phyloP scores from a whole-genome alignment of 2,113 vertebrate genomes.

The Pomatostomus ruficeps region DNA sequence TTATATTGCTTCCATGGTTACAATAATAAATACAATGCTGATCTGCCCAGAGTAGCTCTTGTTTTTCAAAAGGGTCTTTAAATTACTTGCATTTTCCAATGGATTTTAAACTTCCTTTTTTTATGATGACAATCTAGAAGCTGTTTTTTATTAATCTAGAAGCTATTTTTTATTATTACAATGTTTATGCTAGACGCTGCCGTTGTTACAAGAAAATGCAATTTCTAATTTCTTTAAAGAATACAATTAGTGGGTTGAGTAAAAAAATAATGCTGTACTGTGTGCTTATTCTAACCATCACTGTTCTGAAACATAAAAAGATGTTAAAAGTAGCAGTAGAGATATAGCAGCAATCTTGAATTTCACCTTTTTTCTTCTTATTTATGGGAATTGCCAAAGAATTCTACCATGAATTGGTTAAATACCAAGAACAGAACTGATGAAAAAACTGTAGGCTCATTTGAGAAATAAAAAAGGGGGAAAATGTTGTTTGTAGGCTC shows the following conservation, averaged over 20 bases:
- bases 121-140: not conserved
- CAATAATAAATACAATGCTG: constrained; percentile 48
- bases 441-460: not conserved
- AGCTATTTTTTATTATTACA: not conserved
- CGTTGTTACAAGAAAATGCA: not conserved
- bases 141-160: not conserved
- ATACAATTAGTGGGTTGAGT: not conserved
- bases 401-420: not conserved
- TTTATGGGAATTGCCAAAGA: not conserved
- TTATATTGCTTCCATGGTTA: constrained; percentile 61
- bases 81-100: constrained; percentile 21
- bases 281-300: not conserved
- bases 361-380: not conserved
- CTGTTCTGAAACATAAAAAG: not conserved
- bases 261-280: not conserved
- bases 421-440: not conserved
- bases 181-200: not conserved
- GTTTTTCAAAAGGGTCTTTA: constrained; percentile 27
- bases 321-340: not conserved
- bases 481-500: not conserved
- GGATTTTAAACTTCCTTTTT: constrained; percentile 7
- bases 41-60: constrained; percentile 29
- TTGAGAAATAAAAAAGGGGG: not conserved
- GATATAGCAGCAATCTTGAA: not conserved
- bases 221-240: not conserved